Base-by-base conservation (phyloP, 30 jellyfish, hydroid and myxozoan species). In the Hydra vulgaris region DNA sequence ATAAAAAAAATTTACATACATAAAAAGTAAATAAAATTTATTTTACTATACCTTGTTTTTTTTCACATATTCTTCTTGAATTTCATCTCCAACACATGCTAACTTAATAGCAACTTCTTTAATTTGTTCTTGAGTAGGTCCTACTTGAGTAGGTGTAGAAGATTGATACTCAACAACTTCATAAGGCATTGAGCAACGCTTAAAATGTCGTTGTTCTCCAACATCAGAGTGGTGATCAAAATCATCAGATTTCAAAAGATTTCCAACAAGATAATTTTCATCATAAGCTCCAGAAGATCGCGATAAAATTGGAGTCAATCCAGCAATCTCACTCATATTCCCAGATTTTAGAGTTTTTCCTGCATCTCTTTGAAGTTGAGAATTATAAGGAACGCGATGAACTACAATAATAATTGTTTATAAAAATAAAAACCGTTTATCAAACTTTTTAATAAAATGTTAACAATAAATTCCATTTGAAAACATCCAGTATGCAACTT, bases 111-210 rank as follows among this genome's bases (percentile, higher is more conserved):
- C 85, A 17, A 25, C 79, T 78, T 78, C 67, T 52, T 54, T 18
- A n/a, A 78, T 20, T 27, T 53, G 79, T 23, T 54, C 85, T 66
- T 78, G 81, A 18, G 79, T 78, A 15, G 85, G 85, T 53, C 85
- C 85, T n/a, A 8, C 54, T 15, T 3, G 8, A 3, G 8, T 40
- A 3, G 5, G 61, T 3, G 5, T 3, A 40, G 25, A 5, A 21
- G 76, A 15, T 8, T 24, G 76, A 21, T 1, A 15, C 76, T 24
- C 61, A 40, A 40, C 5, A 12, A 3, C 61, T 40, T 40, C 61
- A 40, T n/a, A n/a, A n/a, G n/a, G n/a, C n/a, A n/a, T n/a, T n/a
- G n/a, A n/a, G n/a, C n/a, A n/a, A n/a, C n/a, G n/a, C n/a, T n/a
- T n/a, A n/a, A n/a, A n/a, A n/a, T n/a, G n/a, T n/a, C n/a, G n/a